Evolutionary conservation across 2,888 invertebrate genomes (phyloP), one percentile per base, ranked within the genome.

Genomic region (Agrochola circellaris): DNA sequence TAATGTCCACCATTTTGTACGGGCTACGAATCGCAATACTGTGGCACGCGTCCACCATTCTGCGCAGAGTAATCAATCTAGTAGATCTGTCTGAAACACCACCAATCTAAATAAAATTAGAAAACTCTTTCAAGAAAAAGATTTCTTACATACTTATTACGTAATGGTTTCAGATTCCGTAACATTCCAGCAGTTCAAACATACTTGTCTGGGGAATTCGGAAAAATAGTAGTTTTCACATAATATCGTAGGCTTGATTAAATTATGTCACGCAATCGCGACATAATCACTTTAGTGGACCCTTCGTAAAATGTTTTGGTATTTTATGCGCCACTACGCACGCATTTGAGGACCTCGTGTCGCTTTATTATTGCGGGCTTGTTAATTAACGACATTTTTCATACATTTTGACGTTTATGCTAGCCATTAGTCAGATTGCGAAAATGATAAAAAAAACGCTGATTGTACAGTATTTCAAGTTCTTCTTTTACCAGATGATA

Each of bases 1-100:
- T 92, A 91, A 92, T 91, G 93, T 93, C 95, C 93, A 93, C 94
- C 95, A 95, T 94, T 94, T 94, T 94, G 94, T 91, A 89, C 90
- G 80, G 83, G 69, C 85, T 79, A 82, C 82, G 87, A 87, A 89
- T 89, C 85, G 85, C 88, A 86, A 89, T 90, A 89, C 87, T 85
- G 89, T 87, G 74, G 84, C 84, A 91, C 89, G 88, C 92, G 91
- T 90, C 93, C 92, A 92, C 92, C 92, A 93, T 94, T 93, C 94
- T 93, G 93, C 89, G 89, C 88, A 83, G 62, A 75, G 20, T 77
- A 60, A 60, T 34, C 30, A 34, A 77, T 66, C 58, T 61, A 67
- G 45, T 66, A 81, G 68, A 70, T 71, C 68, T 79, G 65, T 66
- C 82, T 82, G 68, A 64, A 68, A 76, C 48, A 77, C 64, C 70